Conservation (phyloP, 1,140 invertebrate species). For the Cyrtorhinus lividipennis region DNA sequence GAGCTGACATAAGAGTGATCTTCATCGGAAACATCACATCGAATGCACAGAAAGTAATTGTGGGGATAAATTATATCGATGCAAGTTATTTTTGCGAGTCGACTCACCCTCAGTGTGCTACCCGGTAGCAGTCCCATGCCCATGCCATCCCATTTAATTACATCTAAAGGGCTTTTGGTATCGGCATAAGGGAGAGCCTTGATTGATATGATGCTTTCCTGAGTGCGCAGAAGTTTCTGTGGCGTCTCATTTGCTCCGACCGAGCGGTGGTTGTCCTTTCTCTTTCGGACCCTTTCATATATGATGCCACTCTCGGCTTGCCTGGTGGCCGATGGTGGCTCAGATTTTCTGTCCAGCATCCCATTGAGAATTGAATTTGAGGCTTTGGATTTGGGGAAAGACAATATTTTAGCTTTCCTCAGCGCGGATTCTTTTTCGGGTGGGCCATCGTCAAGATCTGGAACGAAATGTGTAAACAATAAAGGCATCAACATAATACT, state of each 20-base stretch:
- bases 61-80: too few species aligned
- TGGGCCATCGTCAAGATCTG: neutral
- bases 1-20: neutral
- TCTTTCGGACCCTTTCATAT: neutral
- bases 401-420: neutral
- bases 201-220: slow-evolving; percentile 28
- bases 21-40: too few species aligned
- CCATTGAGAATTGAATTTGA: neutral
- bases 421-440: neutral
- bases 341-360: too few species aligned
- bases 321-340: too few species aligned
- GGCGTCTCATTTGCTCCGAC: neutral
- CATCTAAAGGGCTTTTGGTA: slow-evolving; percentile 36
- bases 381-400: neutral
- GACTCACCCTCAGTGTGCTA: slow-evolving; percentile 48
- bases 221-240: slow-evolving; percentile 19
- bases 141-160: slow-evolving; percentile 56
- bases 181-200: slow-evolving; percentile 31
- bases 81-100: neutral
- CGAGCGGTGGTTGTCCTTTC: neutral
- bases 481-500: too few species aligned
- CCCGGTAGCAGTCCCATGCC: slow-evolving; percentile 61
- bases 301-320: too few species aligned
- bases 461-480: too few species aligned
- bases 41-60: too few species aligned